phyloP scores from a whole-genome alignment of 2,888 invertebrate genomes.

The Antheraea assamensis region DNA sequence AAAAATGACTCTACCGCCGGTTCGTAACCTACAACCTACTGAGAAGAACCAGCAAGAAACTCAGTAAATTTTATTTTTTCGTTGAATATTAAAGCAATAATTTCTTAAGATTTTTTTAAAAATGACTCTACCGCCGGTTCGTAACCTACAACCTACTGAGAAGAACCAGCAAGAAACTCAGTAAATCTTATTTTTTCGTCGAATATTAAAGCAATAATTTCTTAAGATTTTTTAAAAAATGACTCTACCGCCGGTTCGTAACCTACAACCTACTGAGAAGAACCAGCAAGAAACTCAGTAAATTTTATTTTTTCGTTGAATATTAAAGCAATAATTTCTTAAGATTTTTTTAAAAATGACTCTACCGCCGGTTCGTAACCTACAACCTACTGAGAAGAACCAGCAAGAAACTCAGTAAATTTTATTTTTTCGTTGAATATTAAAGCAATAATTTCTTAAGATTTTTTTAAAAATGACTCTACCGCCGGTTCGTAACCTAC shows the following conservation, averaged over 20 bases:
- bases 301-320: conserved; percentile 29
- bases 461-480: conserved; percentile 28
- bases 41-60: conserved; percentile 68
- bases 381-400: conserved; percentile 73
- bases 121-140: conserved; percentile 59
- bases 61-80: no score
- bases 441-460: not conserved
- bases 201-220: not conserved
- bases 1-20: conserved; percentile 24
- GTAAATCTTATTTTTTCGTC: conserved; percentile 28
- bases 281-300: conserved; percentile 73
- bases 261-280: conserved; percentile 59
- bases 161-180: conserved; percentile 79
- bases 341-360: conserved; percentile 25
- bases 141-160: conserved; percentile 66
- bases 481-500: conserved; percentile 69
- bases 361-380: conserved; percentile 66
- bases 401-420: conserved; percentile 75
- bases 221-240: no score
- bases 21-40: conserved; percentile 66
- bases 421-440: not conserved
- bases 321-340: conserved; percentile 24
- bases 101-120: not conserved
- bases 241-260: conserved; percentile 47
- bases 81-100: not conserved